phyloP scores from a whole-genome alignment of 2,113 vertebrate species.

The Carassius gibelio region DNA sequence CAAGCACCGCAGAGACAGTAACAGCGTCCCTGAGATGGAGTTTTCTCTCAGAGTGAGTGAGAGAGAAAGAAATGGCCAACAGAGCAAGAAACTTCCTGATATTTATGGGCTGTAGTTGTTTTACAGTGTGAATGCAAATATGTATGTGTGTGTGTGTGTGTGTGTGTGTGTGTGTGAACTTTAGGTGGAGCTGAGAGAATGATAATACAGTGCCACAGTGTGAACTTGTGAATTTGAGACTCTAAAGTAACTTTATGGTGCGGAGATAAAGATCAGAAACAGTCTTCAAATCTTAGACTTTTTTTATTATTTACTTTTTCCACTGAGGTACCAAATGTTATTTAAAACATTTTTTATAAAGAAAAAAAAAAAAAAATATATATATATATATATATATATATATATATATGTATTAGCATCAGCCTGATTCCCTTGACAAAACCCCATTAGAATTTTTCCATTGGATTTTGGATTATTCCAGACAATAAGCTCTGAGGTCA shows the following conservation, averaged over 20 bases:
- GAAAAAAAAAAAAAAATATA: no score
- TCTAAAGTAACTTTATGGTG: neutral
- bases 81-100: neutral
- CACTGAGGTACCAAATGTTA: neutral
- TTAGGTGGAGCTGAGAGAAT: neutral
- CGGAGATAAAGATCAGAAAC: neutral
- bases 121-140: neutral
- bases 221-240: neutral
- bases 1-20: slow-evolving; percentile 63
- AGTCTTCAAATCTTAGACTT: neutral
- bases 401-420: no score
- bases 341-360: no score
- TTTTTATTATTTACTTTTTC: neutral
- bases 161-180: neutral
- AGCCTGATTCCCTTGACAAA: neutral
- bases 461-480: no score
- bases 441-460: neutral
- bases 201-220: neutral
- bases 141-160: neutral
- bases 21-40: slow-evolving; percentile 75
- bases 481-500: neutral
- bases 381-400: no score
- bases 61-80: neutral
- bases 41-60: slow-evolving; percentile 82
- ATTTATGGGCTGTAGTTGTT: neutral